Percentiles rank a stretch among this genome's conserved stretches.
Evolutionary conservation across 2,113 vertebrate genomes (phyloP).

Genomic region (Halcyon senegalensis): DNA sequence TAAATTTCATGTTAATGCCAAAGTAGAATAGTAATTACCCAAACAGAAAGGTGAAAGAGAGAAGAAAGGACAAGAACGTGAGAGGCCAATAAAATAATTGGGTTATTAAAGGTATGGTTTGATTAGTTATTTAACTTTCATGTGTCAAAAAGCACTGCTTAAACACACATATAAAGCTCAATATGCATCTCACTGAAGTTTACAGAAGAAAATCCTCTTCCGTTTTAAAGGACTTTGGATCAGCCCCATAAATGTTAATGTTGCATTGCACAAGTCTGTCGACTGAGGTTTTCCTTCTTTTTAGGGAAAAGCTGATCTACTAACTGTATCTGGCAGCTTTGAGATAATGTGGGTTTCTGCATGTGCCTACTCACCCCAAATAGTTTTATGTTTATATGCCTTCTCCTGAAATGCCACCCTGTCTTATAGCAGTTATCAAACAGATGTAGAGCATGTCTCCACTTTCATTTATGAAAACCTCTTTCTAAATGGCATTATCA

Average conservation of each 20-base stretch:
- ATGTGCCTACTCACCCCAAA: not conserved
- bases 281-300: not conserved
- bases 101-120: not conserved
- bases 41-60: not conserved
- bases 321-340: not conserved
- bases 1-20: not conserved
- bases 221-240: not conserved
- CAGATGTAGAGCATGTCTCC: not conserved
- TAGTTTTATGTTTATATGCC: not conserved
- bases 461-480: not conserved
- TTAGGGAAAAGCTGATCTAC: not conserved
- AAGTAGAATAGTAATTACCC: not conserved
- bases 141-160: not conserved
- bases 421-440: not conserved
- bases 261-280: not conserved
- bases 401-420: not conserved
- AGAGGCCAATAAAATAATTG: not conserved
- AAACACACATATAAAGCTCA: not conserved
- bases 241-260: not conserved
- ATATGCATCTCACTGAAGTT: not conserved
- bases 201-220: not conserved
- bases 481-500: not conserved
- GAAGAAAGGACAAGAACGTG: not conserved
- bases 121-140: not conserved
- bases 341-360: not conserved